phyloP scores from a whole-genome alignment of 2,888 invertebrate genomes.

The Acleris emargana region DNA sequence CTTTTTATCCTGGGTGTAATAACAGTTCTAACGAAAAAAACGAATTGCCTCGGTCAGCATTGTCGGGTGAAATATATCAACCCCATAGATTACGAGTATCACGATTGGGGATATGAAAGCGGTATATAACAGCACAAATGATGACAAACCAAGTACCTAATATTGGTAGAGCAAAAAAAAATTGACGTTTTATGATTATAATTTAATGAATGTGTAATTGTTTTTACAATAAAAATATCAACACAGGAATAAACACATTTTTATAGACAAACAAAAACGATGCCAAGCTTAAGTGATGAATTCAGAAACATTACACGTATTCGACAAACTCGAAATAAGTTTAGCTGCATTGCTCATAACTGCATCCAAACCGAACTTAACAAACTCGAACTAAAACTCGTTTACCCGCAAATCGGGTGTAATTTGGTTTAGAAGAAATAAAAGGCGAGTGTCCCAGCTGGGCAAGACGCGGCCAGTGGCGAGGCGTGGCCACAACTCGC shows the following conservation, averaged over 20 bases:
- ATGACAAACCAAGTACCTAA: too few species aligned
- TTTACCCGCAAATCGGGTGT: conserved; percentile 30
- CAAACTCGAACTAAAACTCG: conserved; percentile 20
- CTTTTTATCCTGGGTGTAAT: conserved; percentile 25
- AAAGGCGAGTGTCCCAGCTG: conserved; percentile 52
- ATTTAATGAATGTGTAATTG: not conserved
- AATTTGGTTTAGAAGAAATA: conserved; percentile 39
- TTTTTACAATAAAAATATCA: too few species aligned
- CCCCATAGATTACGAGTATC: not conserved
- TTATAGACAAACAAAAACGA: too few species aligned
- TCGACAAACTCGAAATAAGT: too few species aligned
- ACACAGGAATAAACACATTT: too few species aligned
- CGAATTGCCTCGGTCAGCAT: conserved; percentile 22
- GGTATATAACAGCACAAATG: too few species aligned
- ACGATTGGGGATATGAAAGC: too few species aligned
- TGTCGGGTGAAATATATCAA: conserved; percentile 16
- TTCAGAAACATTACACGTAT: too few species aligned
- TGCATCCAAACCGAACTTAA: not conserved
- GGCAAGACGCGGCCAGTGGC: conserved; percentile 45
- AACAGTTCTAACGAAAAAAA: conserved; percentile 22
- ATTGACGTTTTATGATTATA: not conserved
- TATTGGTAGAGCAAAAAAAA: too few species aligned
- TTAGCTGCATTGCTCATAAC: not conserved
- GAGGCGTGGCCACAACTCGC: conserved; percentile 59
- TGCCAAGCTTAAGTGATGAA: too few species aligned